Evolutionary conservation across 2,797 vertebrate species (phyloP), one percentile per base, ranked within the genome.

Genomic region (Enteromius paludinosus): DNA sequence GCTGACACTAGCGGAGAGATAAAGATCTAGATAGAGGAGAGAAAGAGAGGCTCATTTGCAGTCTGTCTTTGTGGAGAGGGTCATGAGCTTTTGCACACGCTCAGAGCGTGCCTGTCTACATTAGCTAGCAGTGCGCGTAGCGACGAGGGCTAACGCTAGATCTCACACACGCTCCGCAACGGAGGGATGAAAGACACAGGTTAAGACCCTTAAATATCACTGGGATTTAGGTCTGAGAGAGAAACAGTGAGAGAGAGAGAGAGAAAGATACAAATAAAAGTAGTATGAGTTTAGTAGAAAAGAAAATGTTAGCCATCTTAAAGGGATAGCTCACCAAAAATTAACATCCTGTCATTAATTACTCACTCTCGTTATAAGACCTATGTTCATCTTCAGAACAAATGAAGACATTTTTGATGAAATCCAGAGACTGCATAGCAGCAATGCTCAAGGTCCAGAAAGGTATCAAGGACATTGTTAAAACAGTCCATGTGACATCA

Each of bases 171-270:
- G 72, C 83, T 84, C 81, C 69, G 9, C 82, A 89, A 88, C 86
- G 86, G 91, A 90, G 91, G 86, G 84, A 94, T 93, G 92, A 94
- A 94, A 94, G 94, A 89, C 90, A 91, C 90, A 87, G 93, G 92
- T 93, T 94, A 95, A 94, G 92, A 92, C 92, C 81, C 85, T 77
- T 92, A 93, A 93, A 94, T 93, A 93, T 92, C 87, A 91, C 89
- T 90, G 90, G 94, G 94, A 95, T 94, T 94, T 93, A 90, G 90
- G 92, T 91, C 91, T 93, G 91, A 90, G 91, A 92, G 90, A 91
- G 90, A 87, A 78, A 45, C 86, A 82, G 85, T 84, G 84, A 69
- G 43, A 80, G 81, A 82, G 79, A 75, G 41, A 76, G 49, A 77
- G 79, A n/a, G 49, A 77, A 78, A n/a, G 28, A 35, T 25, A 64